These are phyloP conservation scores for Cryptocephalus moraei DNA, from an alignment of 2,888 invertebrate species.

Conservation along the genomic window DNA sequence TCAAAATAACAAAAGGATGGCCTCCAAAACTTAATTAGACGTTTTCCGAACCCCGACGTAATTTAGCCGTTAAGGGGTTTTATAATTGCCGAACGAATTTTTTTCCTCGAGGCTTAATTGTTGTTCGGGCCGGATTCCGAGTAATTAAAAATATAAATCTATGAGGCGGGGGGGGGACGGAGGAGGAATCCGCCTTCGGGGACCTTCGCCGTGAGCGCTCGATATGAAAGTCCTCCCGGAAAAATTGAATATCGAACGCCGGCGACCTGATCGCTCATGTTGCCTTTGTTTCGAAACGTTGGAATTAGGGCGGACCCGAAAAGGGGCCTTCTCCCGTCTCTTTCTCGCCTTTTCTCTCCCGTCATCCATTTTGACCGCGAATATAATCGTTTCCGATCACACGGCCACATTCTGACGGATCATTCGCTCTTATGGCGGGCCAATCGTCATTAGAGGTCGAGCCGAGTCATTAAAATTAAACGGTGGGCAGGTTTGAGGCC, in stretches of 20 bases:
- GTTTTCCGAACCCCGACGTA: not conserved
- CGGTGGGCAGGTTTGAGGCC: slow-evolving; percentile 18
- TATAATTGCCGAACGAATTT: no score
- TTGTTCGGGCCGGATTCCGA: no score
- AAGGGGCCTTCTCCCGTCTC: slow-evolving; percentile 1
- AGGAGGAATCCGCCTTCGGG: no score
- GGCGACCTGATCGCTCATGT: no score
- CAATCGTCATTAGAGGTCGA: slow-evolving; percentile 31
- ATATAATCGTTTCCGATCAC: slow-evolving; percentile 37
- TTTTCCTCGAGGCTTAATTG: no score
- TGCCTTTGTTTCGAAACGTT: no score
- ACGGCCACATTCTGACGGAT: slow-evolving; percentile 26
- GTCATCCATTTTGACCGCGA: slow-evolving; percentile 37
- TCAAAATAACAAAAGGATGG: slow-evolving; percentile 10
- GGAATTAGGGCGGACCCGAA: slow-evolving; percentile 9
- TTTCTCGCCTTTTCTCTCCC: not conserved
- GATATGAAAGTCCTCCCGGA: no score
- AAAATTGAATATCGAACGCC: no score
- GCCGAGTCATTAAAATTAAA: slow-evolving; percentile 26
- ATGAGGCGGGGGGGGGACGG: no score
- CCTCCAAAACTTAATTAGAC: slow-evolving; percentile 1
- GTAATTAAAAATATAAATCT: no score
- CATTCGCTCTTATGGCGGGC: slow-evolving; percentile 30
- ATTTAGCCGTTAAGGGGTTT: no score
- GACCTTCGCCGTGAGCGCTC: no score